Evolutionary conservation across 2,888 invertebrate species (phyloP).

Genomic region (Plebejus anna): DNA sequence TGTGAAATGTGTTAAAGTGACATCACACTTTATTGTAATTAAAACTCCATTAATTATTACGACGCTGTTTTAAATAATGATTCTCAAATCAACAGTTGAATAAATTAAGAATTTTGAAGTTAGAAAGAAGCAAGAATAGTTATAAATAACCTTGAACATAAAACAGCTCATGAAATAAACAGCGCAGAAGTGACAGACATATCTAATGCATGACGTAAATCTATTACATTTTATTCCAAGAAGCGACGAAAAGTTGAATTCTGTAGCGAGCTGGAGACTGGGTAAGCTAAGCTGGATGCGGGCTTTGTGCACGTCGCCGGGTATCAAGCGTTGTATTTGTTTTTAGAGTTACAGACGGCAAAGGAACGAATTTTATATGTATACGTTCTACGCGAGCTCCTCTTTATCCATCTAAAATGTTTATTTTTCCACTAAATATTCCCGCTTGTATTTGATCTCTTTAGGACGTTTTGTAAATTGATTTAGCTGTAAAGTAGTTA

Average conservation of each 20-base stretch:
- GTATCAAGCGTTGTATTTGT: constrained; percentile 52
- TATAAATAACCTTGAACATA: not conserved
- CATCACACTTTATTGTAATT: constrained; percentile 1
- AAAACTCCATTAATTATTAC: not conserved
- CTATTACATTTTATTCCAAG: constrained; percentile 56
- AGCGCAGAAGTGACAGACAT: constrained; percentile 3
- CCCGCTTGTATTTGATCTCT: not conserved
- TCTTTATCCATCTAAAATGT: constrained; percentile 22
- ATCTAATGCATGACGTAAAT: constrained; percentile 47
- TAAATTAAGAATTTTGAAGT: no score
- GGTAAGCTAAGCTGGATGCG: constrained; percentile 57
- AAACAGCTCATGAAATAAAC: constrained; percentile 17
- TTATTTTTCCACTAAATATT: constrained; percentile 20
- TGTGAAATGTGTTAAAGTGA: not conserved
- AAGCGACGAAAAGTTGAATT: constrained; percentile 64
- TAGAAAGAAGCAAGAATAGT: not conserved
- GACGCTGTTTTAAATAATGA: not conserved
- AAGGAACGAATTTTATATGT: constrained; percentile 44
- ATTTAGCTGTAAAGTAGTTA: not conserved
- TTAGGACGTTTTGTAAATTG: not conserved
- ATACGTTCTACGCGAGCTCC: not conserved
- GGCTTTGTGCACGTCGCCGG: constrained; percentile 53
- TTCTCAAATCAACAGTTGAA: no score
- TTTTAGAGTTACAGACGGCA: constrained; percentile 52
- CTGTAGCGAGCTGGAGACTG: constrained; percentile 57